A percentile compares a stretch with the other conserved stretches of the same genome.
Conservation (phyloP, 2,113 vertebrate genomes). For the Atrichornis clamosus region DNA sequence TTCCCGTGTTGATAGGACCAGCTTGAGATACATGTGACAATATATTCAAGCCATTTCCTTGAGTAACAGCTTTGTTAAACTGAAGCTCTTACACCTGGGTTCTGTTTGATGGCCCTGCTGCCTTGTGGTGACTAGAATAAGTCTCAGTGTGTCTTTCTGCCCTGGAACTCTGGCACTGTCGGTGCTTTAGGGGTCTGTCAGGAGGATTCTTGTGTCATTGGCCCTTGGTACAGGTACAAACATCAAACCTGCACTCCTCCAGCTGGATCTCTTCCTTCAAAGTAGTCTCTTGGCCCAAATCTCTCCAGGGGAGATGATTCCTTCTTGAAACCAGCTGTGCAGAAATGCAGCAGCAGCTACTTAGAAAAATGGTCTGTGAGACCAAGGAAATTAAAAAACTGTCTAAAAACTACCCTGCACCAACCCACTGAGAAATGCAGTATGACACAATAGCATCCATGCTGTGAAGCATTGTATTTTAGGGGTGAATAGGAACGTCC, state of each 20-base stretch:
- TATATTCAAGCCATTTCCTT: background rate
- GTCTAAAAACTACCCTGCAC: background rate
- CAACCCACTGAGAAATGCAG: background rate
- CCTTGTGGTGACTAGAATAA: background rate
- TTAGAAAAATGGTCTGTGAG: background rate
- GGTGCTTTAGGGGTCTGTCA: background rate
- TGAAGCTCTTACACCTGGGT: background rate
- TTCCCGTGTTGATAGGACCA: background rate
- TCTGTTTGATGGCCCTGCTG: background rate
- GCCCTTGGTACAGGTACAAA: background rate
- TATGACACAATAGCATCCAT: accelerated
- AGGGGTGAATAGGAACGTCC: background rate
- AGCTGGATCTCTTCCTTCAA: background rate
- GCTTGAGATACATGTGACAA: background rate
- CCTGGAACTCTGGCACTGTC: background rate
- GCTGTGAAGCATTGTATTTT: background rate
- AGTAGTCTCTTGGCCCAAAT: background rate
- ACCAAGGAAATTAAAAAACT: background rate
- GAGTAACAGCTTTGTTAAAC: background rate
- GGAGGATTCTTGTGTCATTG: background rate
- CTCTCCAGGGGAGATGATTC: background rate
- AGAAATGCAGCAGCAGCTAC: background rate
- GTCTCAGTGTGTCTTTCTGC: background rate
- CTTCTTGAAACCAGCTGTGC: background rate
- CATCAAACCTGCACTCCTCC: background rate